Conservation (phyloP, 2,797 vertebrate species). For the Coregonus suidteri region DNA sequence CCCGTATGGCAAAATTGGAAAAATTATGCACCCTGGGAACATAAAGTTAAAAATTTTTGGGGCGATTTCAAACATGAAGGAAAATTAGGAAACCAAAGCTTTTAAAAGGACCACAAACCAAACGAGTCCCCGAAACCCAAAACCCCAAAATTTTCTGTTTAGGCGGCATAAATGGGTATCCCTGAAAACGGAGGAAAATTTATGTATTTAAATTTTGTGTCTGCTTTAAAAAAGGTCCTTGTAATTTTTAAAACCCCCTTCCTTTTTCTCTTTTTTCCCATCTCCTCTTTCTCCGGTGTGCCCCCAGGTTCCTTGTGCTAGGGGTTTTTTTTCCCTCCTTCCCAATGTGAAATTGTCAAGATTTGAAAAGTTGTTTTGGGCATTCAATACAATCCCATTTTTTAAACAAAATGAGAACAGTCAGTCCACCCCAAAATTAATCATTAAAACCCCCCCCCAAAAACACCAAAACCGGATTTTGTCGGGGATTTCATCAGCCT, state of each 20-base stretch:
- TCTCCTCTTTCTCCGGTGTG: slow-evolving; percentile 13
- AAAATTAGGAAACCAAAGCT: slow-evolving; percentile 31
- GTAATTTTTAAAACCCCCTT: slow-evolving; percentile 13
- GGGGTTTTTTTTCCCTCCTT: too few relatives aligned
- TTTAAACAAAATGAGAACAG: too few relatives aligned
- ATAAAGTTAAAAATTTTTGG: slow-evolving; percentile 38
- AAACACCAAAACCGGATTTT: too few relatives aligned
- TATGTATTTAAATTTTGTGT: slow-evolving; percentile 29
- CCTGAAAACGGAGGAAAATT: slow-evolving; percentile 42
- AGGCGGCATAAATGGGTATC: slow-evolving; percentile 41
- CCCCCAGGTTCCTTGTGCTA: slow-evolving; percentile 6
- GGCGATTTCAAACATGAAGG: slow-evolving; percentile 35
- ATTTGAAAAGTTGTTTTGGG: too few relatives aligned
- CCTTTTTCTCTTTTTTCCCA: slow-evolving; percentile 21
- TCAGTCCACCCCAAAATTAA: too few relatives aligned
- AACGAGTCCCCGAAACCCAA: slow-evolving; percentile 48
- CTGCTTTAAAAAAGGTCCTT: slow-evolving; percentile 12
- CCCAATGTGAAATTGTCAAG: too few relatives aligned
- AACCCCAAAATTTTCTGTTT: slow-evolving; percentile 35
- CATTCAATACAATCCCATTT: too few relatives aligned
- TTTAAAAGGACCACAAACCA: slow-evolving; percentile 41
- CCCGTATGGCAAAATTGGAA: slow-evolving; percentile 40
- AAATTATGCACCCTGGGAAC: slow-evolving; percentile 46
- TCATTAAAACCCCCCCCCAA: too few relatives aligned
- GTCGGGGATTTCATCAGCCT: too few relatives aligned